phyloP scores from a whole-genome alignment of 2,113 vertebrate genomes.

The Cynocephalus volans region DNA sequence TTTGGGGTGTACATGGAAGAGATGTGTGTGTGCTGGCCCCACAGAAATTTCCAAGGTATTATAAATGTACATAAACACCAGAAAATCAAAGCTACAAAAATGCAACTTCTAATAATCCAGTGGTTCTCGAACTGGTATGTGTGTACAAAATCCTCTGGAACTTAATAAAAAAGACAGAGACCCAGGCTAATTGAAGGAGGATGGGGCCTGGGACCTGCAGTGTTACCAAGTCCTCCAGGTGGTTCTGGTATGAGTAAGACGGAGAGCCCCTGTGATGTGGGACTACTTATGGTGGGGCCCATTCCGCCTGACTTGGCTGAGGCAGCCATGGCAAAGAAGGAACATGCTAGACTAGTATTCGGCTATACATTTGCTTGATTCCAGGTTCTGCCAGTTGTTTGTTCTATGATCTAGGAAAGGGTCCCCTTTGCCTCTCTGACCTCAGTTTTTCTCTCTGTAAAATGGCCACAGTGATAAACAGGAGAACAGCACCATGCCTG shows the following conservation, averaged over 20 bases:
- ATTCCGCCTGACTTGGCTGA: no score
- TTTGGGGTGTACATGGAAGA: not conserved
- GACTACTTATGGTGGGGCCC: not conserved
- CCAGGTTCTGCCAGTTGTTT: not conserved
- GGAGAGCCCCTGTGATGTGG: rapidly evolving
- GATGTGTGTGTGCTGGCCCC: not conserved
- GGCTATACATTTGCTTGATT: not conserved
- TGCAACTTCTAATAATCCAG: not conserved
- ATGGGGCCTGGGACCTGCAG: rapidly evolving
- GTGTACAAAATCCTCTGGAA: no score
- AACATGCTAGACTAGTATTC: not conserved
- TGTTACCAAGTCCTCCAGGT: not conserved
- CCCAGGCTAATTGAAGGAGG: no score
- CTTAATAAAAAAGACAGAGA: not conserved
- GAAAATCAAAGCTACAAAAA: not conserved
- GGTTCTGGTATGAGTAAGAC: no score
- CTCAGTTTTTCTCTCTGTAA: not conserved
- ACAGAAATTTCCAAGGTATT: not conserved
- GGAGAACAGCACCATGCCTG: not conserved
- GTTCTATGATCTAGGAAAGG: not conserved
- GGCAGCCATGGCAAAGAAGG: not conserved
- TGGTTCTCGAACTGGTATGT: not conserved
- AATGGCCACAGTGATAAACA: not conserved
- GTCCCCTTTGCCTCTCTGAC: not conserved
- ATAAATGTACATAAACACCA: not conserved